A percentile compares a stretch with the other conserved stretches of the same genome.
Evolutionary conservation across 2,113 vertebrate genomes (phyloP).

Genomic region (Scolopax mira): DNA sequence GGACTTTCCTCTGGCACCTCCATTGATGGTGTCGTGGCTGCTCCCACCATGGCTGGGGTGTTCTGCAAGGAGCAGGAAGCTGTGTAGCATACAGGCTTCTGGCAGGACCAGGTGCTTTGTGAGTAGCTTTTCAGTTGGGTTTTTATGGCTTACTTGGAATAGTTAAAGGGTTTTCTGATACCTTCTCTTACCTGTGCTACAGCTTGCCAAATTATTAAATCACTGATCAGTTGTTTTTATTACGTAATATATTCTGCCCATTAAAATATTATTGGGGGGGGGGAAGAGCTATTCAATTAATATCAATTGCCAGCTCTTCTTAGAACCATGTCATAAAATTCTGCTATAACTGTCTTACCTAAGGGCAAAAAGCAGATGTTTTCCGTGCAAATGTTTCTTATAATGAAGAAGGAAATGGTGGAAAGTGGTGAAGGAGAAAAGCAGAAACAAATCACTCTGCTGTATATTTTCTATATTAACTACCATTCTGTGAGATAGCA

Average conservation of each 20-base stretch:
- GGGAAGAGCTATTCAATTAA: not conserved
- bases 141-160: not conserved
- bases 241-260: not conserved
- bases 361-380: not conserved
- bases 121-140: not conserved
- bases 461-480: not conserved
- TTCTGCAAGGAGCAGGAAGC: not conserved
- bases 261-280: not conserved
- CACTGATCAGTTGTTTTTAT: not conserved
- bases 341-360: not conserved
- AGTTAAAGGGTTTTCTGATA: not conserved
- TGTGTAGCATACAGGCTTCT: not conserved
- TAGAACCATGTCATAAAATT: not conserved
- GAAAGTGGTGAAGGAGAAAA: not conserved
- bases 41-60: fast-evolving
- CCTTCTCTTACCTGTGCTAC: not conserved
- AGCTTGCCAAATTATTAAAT: slow-evolving; percentile 1
- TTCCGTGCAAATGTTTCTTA: not conserved
- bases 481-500: not conserved
- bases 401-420: not conserved
- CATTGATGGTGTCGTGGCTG: too few species aligned
- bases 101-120: not conserved
- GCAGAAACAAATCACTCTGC: not conserved
- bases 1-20: not conserved
- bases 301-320: not conserved